phyloP scores from a whole-genome alignment of 2,113 vertebrate species.

The Alligator mississippiensis region DNA sequence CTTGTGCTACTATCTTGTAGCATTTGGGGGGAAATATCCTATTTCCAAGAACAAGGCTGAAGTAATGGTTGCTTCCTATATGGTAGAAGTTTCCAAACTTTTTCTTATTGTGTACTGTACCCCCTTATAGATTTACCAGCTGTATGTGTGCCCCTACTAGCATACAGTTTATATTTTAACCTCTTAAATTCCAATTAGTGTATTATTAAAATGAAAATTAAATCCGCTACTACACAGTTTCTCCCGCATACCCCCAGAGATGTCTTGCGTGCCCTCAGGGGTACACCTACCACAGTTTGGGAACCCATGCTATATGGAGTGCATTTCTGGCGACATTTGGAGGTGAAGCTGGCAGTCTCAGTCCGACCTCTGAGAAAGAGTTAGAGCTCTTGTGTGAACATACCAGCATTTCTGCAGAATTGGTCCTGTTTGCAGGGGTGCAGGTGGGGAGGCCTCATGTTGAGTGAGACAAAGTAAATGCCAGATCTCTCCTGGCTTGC shows the following conservation, averaged over 20 bases:
- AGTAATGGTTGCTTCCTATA: not conserved
- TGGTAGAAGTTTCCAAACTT: not conserved
- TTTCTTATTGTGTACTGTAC: too few species aligned
- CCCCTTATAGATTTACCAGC: too few species aligned
- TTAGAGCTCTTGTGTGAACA: not conserved
- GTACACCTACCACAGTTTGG: too few species aligned
- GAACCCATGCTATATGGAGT: not conserved
- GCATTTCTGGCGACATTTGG: not conserved
- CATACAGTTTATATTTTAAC: too few species aligned
- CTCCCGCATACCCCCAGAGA: too few species aligned
- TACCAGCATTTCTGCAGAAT: not conserved
- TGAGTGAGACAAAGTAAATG: not conserved
- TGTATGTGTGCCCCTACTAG: too few species aligned
- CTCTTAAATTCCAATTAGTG: too few species aligned
- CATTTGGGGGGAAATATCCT: not conserved
- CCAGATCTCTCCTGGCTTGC: not conserved
- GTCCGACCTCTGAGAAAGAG: rapidly evolving
- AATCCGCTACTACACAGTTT: too few species aligned
- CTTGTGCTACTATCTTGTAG: not conserved
- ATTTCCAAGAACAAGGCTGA: not conserved
- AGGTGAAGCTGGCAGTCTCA: not conserved
- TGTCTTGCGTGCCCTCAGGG: too few species aligned
- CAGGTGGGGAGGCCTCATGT: not conserved
- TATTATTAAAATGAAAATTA: too few species aligned
- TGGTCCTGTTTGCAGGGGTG: not conserved